These are phyloP conservation scores for Cygnus atratus DNA, from an alignment of 2,113 vertebrate genomes.

Conservation along the genomic window DNA sequence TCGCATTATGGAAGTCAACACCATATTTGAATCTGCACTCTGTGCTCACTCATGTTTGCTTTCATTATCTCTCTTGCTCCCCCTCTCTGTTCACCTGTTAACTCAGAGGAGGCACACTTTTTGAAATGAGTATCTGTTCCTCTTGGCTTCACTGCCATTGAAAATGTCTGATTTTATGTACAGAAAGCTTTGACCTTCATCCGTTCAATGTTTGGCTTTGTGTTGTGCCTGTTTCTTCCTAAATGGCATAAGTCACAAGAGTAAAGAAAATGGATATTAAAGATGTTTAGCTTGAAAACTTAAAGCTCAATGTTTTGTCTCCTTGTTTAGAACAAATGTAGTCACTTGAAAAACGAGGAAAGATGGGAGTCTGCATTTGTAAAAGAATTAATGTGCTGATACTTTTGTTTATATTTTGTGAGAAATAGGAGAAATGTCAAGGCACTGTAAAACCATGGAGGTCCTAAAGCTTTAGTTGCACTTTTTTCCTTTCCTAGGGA, in stretches of 20 bases:
- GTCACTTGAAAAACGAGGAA: neutral
- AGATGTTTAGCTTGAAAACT: neutral
- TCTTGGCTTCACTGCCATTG: neutral
- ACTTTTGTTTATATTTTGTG: neutral
- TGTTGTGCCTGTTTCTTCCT: neutral
- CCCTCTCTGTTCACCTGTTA: neutral
- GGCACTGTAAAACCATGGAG: neutral
- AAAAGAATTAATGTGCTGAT: neutral
- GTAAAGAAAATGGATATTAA: neutral
- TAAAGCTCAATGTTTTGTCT: neutral
- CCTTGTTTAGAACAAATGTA: accelerated
- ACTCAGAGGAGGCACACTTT: neutral
- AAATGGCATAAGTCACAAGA: neutral
- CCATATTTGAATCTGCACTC: neutral
- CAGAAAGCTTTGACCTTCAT: neutral
- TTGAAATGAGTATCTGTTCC: neutral
- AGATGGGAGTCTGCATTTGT: neutral
- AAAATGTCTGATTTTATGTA: neutral
- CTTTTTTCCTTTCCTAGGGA: neutral
- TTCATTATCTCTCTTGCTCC: neutral
- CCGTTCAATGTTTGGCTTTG: neutral
- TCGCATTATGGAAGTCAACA: neutral
- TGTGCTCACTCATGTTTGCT: neutral
- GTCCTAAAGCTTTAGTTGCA: neutral
- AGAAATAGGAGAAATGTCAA: neutral